Conservation (phyloP, 2,888 invertebrate genomes). For the Xestoiulus laeticollis region DNA sequence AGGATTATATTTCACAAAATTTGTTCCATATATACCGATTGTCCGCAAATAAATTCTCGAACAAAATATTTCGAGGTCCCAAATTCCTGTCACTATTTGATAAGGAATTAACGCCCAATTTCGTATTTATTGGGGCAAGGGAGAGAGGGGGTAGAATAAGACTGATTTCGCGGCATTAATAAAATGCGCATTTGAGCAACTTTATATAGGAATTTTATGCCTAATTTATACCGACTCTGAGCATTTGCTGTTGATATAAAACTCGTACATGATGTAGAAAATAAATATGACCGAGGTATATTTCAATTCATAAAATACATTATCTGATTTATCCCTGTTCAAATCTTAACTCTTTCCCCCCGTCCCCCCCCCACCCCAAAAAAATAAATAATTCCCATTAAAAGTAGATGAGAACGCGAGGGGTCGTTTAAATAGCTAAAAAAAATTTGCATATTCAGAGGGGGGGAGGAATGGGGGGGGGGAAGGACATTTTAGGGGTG, state of each 20-base stretch:
- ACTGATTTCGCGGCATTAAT: neutral
- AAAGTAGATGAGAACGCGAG: neutral
- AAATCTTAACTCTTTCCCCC: neutral
- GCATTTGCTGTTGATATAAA: neutral
- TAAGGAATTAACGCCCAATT: conserved; percentile 25
- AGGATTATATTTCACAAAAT: neutral
- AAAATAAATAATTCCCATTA: conserved; percentile 32
- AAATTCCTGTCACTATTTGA: conserved; percentile 1
- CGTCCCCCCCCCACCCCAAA: neutral
- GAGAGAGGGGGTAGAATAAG: neutral
- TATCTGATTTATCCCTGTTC: conserved; percentile 24
- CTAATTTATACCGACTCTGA: neutral
- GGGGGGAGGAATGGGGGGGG: conserved; percentile 1
- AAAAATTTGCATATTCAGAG: conserved; percentile 42
- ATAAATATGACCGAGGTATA: conserved; percentile 12
- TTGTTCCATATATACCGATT: neutral
- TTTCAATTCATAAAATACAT: conserved; percentile 13
- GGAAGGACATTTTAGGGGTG: conserved; percentile 34
- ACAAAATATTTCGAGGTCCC: neutral
- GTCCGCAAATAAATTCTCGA: neutral
- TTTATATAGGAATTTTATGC: neutral
- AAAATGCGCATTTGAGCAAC: too few species aligned
- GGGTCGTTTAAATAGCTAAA: conserved; percentile 23
- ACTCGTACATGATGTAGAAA: neutral
- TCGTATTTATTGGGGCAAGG: neutral